A percentile compares a stretch with the other conserved stretches of the same genome.
phyloP scores from a whole-genome alignment of 2,888 invertebrate genomes.

The Labia minor region DNA sequence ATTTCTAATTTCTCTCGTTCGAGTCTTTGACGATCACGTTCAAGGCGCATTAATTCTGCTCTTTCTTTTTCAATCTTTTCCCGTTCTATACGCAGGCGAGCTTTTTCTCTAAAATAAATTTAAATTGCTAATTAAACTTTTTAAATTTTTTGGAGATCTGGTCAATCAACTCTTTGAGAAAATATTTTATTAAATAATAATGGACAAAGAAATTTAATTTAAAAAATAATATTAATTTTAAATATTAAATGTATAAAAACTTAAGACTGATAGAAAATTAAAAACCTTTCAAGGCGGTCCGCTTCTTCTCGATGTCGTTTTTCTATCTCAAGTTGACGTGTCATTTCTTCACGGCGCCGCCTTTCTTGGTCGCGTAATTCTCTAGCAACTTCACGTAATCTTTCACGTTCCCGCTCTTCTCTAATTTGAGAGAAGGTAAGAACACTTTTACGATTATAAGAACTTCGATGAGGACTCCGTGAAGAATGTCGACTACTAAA shows the following conservation, averaged over 20 bases:
- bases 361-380: constrained; percentile 70
- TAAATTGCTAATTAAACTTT: no score
- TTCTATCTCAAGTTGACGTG: constrained; percentile 67
- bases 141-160: no score
- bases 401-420: constrained; percentile 61
- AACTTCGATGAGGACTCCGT: constrained; percentile 19
- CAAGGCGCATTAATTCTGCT: constrained; percentile 69
- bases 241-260: constrained; percentile 14
- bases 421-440: constrained; percentile 71
- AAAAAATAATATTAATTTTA: no score
- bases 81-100: constrained; percentile 69
- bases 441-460: constrained; percentile 39
- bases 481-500: constrained; percentile 21
- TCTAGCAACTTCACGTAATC: constrained; percentile 66
- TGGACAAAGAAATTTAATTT: no score
- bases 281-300: constrained; percentile 53
- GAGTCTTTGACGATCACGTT: constrained; percentile 69
- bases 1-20: constrained; percentile 44
- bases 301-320: constrained; percentile 77
- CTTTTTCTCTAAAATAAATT: constrained; percentile 49
- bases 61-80: constrained; percentile 82
- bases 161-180: no score
- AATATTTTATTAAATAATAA: no score
- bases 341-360: constrained; percentile 63
- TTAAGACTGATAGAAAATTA: constrained; percentile 26